These are phyloP conservation scores for Catharus bicknelli DNA, from an alignment of 2,113 vertebrate species.

Conservation along the genomic window DNA sequence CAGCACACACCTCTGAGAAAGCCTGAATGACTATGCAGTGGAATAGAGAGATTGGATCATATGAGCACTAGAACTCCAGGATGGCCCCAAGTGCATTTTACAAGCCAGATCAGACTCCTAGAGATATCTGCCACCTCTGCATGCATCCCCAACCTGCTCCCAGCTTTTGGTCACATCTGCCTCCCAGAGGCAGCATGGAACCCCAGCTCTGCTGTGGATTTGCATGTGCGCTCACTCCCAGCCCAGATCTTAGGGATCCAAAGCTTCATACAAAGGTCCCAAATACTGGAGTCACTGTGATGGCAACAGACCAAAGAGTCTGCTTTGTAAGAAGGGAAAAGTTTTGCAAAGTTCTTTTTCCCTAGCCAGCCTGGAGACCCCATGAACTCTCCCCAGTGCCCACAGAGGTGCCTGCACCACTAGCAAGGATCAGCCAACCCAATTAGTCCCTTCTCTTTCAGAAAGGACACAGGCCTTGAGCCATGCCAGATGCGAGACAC, in stretches of 20 bases:
- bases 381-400: not conserved
- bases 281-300: not conserved
- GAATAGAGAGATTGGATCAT: not conserved
- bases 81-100: not conserved
- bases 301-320: not conserved
- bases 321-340: not conserved
- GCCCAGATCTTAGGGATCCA: not conserved
- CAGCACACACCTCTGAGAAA: slow-evolving; percentile 19
- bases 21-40: not conserved
- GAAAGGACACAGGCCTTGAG: not conserved
- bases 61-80: not conserved
- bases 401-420: not conserved
- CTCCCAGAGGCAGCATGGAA: not conserved
- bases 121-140: not conserved
- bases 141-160: not conserved
- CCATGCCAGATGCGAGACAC: not conserved
- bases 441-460: not conserved
- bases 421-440: not conserved
- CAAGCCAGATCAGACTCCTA: not conserved
- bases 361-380: not conserved
- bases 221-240: rapidly evolving
- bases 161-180: not conserved
- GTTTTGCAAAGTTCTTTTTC: not conserved
- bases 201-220: not conserved
- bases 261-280: not conserved